Conservation (phyloP, 2,113 vertebrate genomes). For the Oryzias javanicus region DNA sequence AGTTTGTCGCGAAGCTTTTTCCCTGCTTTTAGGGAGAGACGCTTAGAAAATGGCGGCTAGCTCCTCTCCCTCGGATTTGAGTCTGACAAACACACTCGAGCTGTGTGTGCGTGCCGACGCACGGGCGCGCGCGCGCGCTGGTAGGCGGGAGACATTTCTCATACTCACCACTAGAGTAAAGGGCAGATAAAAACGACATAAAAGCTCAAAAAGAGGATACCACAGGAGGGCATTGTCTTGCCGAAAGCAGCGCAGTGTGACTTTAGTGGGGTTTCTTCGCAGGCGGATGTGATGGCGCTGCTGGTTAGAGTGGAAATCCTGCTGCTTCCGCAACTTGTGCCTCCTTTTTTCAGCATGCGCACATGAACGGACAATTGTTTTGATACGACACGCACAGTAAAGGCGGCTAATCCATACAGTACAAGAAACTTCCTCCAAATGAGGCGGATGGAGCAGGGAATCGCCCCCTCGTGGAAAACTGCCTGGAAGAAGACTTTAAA, state of each 20-base stretch:
- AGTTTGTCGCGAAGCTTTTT: conserved; percentile 64
- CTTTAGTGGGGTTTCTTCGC: conserved; percentile 1
- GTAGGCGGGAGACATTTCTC: conserved; percentile 80
- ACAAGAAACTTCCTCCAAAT: no score
- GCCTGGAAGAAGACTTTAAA: conserved; percentile 24
- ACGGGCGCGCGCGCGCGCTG: conserved; percentile 30
- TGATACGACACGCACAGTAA: not conserved
- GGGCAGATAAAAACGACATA: conserved; percentile 57
- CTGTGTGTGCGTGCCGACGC: conserved; percentile 60
- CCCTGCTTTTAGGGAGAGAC: conserved; percentile 83
- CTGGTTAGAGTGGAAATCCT: not conserved
- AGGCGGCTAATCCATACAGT: no score
- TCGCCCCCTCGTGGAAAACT: not conserved
- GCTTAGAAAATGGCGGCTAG: conserved; percentile 92
- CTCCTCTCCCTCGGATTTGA: conserved; percentile 87
- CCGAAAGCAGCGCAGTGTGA: conserved; percentile 21
- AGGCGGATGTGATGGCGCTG: not conserved
- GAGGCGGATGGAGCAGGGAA: not conserved
- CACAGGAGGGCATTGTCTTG: conserved; percentile 72
- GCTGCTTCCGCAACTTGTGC: no score
- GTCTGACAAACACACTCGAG: conserved; percentile 85
- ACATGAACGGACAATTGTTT: conserved; percentile 1
- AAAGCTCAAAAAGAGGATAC: conserved; percentile 55
- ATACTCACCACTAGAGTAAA: conserved; percentile 70
- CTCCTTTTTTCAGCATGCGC: not conserved